Evolutionary conservation across 2,113 vertebrate genomes (phyloP).

Genomic region (Struthidea cinerea): DNA sequence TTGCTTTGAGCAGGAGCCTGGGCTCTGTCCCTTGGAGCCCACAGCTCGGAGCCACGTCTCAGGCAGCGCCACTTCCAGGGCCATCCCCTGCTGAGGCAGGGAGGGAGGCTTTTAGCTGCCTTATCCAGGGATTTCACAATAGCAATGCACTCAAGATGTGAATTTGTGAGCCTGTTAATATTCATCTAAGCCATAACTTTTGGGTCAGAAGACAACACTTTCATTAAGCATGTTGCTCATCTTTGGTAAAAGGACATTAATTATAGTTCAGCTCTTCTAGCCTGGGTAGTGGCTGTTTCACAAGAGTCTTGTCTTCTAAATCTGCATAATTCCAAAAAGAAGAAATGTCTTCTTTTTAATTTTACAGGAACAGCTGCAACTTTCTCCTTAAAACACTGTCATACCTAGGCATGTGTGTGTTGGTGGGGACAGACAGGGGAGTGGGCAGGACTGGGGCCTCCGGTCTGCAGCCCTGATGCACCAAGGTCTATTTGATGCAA

Average conservation of each 20-base stretch:
- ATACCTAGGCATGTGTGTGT: neutral
- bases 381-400: neutral
- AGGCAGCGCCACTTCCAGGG: neutral
- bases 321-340: neutral
- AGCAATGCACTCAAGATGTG: neutral
- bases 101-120: neutral
- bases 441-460: neutral
- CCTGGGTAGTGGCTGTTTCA: neutral
- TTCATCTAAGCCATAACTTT: neutral
- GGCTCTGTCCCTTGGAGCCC: neutral
- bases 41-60: neutral
- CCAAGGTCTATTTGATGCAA: neutral
- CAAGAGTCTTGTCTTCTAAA: neutral
- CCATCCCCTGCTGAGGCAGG: neutral
- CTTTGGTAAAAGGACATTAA: neutral
- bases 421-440: neutral
- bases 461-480: neutral
- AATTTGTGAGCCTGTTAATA: neutral
- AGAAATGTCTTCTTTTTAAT: neutral
- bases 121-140: slow-evolving; percentile 3
- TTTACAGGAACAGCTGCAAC: neutral
- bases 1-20: neutral
- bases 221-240: neutral
- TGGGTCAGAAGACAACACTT: neutral
- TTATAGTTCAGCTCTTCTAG: neutral